phyloP scores from a whole-genome alignment of 1,140 invertebrate species.

The Colletes gigas region DNA sequence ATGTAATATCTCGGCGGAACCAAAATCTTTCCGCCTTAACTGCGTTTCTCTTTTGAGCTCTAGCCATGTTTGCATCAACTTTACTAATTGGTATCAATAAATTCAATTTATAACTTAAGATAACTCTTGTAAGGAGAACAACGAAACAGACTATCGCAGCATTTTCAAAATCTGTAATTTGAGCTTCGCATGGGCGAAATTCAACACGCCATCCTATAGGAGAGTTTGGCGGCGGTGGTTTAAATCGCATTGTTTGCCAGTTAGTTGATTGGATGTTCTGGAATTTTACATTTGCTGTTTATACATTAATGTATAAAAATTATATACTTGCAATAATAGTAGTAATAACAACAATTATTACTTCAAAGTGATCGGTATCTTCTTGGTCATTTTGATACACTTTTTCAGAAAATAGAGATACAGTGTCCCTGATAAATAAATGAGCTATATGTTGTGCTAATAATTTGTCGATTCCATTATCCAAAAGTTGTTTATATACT shows the following conservation, averaged over 20 bases:
- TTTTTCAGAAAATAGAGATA: conserved; percentile 97
- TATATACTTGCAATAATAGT: conserved; percentile 32
- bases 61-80: conserved; percentile 99
- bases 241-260: conserved; percentile 99
- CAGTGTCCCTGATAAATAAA: conserved; percentile 98
- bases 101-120: conserved; percentile 97
- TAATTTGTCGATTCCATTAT: conserved; percentile 94
- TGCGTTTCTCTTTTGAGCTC: conserved; percentile 95
- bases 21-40: conserved; percentile 92
- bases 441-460: conserved; percentile 98
- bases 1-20: conserved; percentile 92
- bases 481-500: conserved; percentile 90
- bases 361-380: conserved; percentile 99
- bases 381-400: conserved; percentile 95
- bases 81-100: conserved; percentile 99
- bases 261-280: conserved; percentile 99
- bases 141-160: conserved; percentile 99
- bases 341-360: conserved; percentile 71
- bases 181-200: conserved; percentile 99
- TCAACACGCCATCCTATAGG: conserved; percentile 99
- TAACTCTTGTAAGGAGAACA: conserved; percentile 97
- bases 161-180: conserved; percentile 99
- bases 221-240: conserved; percentile 97
- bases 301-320: conserved; percentile 35
- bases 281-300: conserved; percentile 57